Evolutionary conservation across 2,797 vertebrate genomes (phyloP).

Genomic region (Ptychobarbus kaznakovi): DNA sequence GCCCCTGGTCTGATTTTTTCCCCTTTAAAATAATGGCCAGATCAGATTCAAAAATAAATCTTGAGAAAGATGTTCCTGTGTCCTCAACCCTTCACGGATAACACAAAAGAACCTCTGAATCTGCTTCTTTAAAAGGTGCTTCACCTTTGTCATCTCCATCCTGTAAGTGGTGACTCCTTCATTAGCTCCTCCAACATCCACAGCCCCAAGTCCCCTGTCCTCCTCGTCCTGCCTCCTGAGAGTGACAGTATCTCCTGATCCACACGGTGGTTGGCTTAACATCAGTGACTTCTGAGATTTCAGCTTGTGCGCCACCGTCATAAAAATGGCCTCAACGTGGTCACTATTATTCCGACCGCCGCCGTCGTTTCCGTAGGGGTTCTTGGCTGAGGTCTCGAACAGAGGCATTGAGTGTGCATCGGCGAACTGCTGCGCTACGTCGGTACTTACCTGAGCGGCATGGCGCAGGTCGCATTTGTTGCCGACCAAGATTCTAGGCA

Average conservation of each 20-base stretch:
- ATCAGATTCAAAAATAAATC: neutral
- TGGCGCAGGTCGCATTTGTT: slow-evolving; percentile 96
- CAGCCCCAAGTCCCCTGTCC: slow-evolving; percentile 66
- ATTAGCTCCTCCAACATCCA: slow-evolving; percentile 68
- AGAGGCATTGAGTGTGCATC: slow-evolving; percentile 95
- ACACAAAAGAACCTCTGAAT: neutral
- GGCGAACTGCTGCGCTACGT: slow-evolving; percentile 95
- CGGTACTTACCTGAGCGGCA: slow-evolving; percentile 89
- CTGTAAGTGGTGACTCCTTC: neutral
- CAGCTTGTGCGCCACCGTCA: slow-evolving; percentile 98
- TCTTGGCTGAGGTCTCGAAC: slow-evolving; percentile 98
- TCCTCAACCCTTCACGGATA: neutral
- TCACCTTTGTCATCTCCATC: neutral
- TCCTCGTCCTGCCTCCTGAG: slow-evolving; percentile 70
- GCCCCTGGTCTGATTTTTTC: neutral
- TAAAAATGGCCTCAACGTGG: slow-evolving; percentile 98
- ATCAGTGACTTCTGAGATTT: slow-evolving; percentile 96
- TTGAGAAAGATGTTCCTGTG: neutral
- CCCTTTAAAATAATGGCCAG: slow-evolving; percentile 9
- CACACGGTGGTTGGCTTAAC: slow-evolving; percentile 84
- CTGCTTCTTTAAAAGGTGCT: neutral
- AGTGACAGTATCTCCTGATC: slow-evolving; percentile 69
- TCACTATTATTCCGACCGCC: slow-evolving; percentile 82
- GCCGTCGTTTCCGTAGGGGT: slow-evolving; percentile 68
- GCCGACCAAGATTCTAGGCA: slow-evolving; percentile 94